Evolutionary conservation across 2,113 vertebrate genomes (phyloP).

Genomic region (Cygnus atratus): DNA sequence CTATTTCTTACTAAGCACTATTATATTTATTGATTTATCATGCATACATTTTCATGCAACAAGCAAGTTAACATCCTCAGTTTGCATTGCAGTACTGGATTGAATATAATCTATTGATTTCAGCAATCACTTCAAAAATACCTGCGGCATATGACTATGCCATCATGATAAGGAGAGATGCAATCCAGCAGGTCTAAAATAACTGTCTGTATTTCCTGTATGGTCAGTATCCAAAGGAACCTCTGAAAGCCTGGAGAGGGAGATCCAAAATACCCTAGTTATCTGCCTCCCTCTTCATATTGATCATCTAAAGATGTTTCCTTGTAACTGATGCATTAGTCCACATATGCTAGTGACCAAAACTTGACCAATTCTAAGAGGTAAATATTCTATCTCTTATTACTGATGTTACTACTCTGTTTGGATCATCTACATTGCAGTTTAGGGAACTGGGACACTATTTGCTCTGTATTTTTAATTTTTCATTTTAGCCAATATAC

Average conservation of each 20-base stretch:
- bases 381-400: background rate
- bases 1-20: background rate
- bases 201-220: background rate
- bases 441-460: background rate
- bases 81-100: background rate
- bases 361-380: background rate
- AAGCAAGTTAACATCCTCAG: background rate
- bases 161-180: background rate
- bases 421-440: background rate
- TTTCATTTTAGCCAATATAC: background rate
- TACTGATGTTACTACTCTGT: background rate
- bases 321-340: background rate
- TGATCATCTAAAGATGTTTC: background rate
- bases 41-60: background rate
- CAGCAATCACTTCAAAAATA: background rate
- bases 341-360: background rate
- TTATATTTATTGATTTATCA: slow-evolving; percentile 36
- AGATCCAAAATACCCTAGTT: background rate
- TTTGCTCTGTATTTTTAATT: background rate
- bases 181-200: background rate
- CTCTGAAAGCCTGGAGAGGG: background rate
- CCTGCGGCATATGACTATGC: background rate
- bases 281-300: background rate
- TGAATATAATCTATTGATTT: background rate
- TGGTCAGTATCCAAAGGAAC: background rate